Conservation (phyloP, 2,113 vertebrate species). For the Daphoenositta chrysoptera region DNA sequence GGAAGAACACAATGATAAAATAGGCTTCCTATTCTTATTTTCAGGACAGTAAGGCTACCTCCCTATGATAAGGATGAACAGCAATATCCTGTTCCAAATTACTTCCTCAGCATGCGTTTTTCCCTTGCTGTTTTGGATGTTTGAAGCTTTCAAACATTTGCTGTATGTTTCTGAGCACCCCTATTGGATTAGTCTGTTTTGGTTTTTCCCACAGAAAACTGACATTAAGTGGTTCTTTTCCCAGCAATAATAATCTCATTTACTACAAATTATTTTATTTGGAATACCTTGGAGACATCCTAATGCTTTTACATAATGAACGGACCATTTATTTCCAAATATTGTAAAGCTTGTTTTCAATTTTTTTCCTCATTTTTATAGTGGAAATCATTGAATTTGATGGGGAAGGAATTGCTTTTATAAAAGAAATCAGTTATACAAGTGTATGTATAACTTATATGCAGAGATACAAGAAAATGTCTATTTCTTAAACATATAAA, state of each 20-base stretch:
- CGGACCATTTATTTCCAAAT: conserved; percentile 56
- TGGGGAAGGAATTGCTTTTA: conserved; percentile 30
- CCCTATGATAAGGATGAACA: background rate
- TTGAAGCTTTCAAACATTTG: conserved; percentile 48
- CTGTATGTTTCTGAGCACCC: conserved; percentile 27
- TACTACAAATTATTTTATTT: conserved; percentile 74
- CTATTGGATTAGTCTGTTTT: conserved; percentile 16
- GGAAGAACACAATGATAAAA: background rate
- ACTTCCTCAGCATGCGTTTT: conserved; percentile 38
- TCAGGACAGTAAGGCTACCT: background rate
- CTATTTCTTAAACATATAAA: background rate
- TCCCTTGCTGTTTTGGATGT: background rate
- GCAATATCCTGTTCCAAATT: background rate
- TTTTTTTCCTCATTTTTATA: conserved; percentile 56
- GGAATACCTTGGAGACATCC: conserved; percentile 64
- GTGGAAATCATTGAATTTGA: background rate
- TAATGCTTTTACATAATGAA: conserved; percentile 73
- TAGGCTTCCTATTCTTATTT: background rate
- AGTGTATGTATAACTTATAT: background rate
- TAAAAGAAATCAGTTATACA: background rate
- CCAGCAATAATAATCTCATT: conserved; percentile 74
- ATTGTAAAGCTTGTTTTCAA: conserved; percentile 60
- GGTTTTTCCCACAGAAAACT: conserved; percentile 63
- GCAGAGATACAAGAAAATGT: background rate
- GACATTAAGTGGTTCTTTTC: conserved; percentile 71